Evolutionary conservation across 2,888 invertebrate genomes (phyloP), one percentile per base, ranked within the genome.

Genomic region (Altica lythri): DNA sequence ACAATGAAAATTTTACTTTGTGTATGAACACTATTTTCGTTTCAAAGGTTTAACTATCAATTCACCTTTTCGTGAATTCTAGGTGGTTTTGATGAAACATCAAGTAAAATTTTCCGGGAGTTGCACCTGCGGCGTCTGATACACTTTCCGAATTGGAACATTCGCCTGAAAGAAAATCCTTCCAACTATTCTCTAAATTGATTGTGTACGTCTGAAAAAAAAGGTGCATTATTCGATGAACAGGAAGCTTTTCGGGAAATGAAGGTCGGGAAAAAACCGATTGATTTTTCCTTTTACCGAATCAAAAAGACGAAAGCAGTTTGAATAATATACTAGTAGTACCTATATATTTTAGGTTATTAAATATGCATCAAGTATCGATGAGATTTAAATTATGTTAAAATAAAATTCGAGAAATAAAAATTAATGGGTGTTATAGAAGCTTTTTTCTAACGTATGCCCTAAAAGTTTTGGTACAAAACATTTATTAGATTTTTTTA

Each of bases 91-190:
- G 65, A 66, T 64, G 49, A 60, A 58, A 62, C 61, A 66, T 65
- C 60, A 62, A 65, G 66, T 59, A 54, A 61, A 68, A 68, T 68
- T 68, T 69, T 67, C 68, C 67, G 59, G 53, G 55, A 54, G 56
- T 65, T 65, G 68, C 71, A 71, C 71, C 70, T 70, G 70, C 63
- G 66, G 63, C 65, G 68, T 64, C 57, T 64, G 66, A 67, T 66
- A 67, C 62, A 65, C 65, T 68, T 62, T 65, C 62, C 51, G 64
- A 64, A 70, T 68, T 67, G 63, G 55, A 45, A 60, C 35, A 46
- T 46, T 35, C 46, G 46, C 17, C 46, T 14, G 51, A 44, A 29
- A 51, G 14, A 22, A 29, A 32, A 30, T 35, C 27, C 32, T 25
- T 50, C 12, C 25, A 42, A 43, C 34, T 34, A 27, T 42, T 50